Evolutionary conservation across 2,113 vertebrate species (phyloP).

Genomic region (Gadus macrocephalus): DNA sequence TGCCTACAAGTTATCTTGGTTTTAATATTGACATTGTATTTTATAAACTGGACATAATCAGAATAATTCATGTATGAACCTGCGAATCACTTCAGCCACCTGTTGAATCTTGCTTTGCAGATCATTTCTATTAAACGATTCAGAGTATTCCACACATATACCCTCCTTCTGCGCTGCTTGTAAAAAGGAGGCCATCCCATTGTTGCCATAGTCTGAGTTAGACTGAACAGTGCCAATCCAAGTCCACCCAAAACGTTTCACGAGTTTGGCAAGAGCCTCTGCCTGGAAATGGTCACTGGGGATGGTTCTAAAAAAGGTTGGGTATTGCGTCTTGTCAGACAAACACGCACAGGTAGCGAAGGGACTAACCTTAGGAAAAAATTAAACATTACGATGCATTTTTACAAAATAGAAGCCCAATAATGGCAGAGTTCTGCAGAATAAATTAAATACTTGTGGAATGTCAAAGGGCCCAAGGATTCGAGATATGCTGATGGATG

Average conservation of each 20-base stretch:
- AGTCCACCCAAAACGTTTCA: conserved; percentile 71
- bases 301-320: conserved; percentile 69
- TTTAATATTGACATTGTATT: background rate
- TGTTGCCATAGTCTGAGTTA: conserved; percentile 71
- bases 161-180: conserved; percentile 48
- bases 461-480: conserved; percentile 57
- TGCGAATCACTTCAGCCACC: conserved; percentile 63
- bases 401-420: too few species aligned
- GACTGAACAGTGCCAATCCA: conserved; percentile 72
- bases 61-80: conserved; percentile 16
- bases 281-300: conserved; percentile 73
- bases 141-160: conserved; percentile 69
- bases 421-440: background rate
- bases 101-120: conserved; percentile 44
- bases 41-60: background rate
- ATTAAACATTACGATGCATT: too few species aligned
- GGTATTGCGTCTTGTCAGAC: conserved; percentile 66
- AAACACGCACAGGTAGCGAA: conserved; percentile 68
- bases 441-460: conserved; percentile 54
- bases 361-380: conserved; percentile 62
- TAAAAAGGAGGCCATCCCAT: conserved; percentile 64
- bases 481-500: conserved; percentile 63
- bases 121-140: conserved; percentile 51
- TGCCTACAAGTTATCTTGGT: too few species aligned
- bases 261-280: conserved; percentile 60